Evolutionary conservation across 2,113 vertebrate genomes (phyloP).

Genomic region (Scomber scombrus): DNA sequence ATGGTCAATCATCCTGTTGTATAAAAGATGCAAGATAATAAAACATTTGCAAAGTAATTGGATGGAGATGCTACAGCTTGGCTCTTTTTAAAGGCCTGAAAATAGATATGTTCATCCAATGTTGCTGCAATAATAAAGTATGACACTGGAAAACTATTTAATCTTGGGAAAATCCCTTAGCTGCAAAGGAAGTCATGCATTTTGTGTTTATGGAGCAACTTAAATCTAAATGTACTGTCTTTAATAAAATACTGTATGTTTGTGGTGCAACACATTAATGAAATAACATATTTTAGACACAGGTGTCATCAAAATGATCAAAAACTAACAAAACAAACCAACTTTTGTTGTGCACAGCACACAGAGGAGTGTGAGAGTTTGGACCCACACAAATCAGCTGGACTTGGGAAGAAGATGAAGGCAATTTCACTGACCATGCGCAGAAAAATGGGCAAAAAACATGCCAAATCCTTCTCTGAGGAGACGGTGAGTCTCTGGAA

Average conservation of each 20-base stretch:
- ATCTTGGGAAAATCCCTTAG: background rate
- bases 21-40: too few species aligned
- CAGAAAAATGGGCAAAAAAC: constrained; percentile 93
- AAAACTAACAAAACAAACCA: background rate
- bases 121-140: too few species aligned
- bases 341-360: constrained; percentile 69
- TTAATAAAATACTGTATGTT: background rate
- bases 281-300: too few species aligned
- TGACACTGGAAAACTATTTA: too few species aligned
- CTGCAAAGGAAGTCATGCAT: background rate
- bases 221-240: background rate
- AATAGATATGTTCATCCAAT: too few species aligned
- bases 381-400: constrained; percentile 86
- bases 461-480: constrained; percentile 90
- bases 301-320: too few species aligned
- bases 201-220: background rate
- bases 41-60: background rate
- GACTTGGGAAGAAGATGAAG: constrained; percentile 94
- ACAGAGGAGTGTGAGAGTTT: constrained; percentile 84
- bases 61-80: background rate
- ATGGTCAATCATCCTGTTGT: background rate
- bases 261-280: background rate
- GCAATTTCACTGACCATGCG: constrained; percentile 96
- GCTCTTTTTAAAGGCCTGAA: too few species aligned
- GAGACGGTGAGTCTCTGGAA: constrained; percentile 86